Evolutionary conservation across 2,888 invertebrate species (phyloP), one percentile per base, ranked within the genome.

Genomic region (Lobophora halterata): DNA sequence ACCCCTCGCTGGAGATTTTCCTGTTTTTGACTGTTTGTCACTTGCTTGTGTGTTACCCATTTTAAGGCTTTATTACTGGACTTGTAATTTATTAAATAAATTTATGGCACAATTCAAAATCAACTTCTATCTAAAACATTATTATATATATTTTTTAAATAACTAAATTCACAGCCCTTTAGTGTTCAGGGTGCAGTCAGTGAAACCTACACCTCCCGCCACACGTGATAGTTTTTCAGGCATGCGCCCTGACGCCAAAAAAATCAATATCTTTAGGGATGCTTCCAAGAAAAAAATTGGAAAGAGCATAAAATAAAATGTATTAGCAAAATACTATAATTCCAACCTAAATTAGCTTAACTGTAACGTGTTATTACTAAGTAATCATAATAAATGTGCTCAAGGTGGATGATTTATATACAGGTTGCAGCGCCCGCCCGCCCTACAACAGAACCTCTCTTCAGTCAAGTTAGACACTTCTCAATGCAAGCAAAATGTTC

Each of bases 11-110:
- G 89, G 88, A n/a, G 89, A 85, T 64, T 89, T 89, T 37, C 88
- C 86, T 16, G 79, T 67, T 65, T 90, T 90, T 21, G 69, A 49
- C 48, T 83, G 81, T 65, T 89, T 90, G 46, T 85, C 82, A 43
- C 86, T 83, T 13, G 85, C 64, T 69, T 90, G 90, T 47, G 67
- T 80, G 55, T 90, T 90, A 8, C 90, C 90, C 90, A 90, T 90
- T 51, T 24, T 49, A 16, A 31, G n/a, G 3, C 6, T 29, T n/a
- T n/a, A n/a, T n/a, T n/a, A n/a, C n/a, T n/a, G n/a, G n/a, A n/a
- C n/a, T n/a, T n/a, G n/a, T n/a, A n/a, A n/a, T n/a, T n/a, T n/a
- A n/a, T n/a, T n/a, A n/a, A n/a, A n/a, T n/a, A 20, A 8, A 14
- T 7, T 30, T 38, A 37, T 8, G 6, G 26, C 38, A 37, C 20